A percentile compares a stretch with the other conserved stretches of the same genome.
phyloP scores from a whole-genome alignment of 2,888 invertebrate genomes.

The Smittia aterrima region DNA sequence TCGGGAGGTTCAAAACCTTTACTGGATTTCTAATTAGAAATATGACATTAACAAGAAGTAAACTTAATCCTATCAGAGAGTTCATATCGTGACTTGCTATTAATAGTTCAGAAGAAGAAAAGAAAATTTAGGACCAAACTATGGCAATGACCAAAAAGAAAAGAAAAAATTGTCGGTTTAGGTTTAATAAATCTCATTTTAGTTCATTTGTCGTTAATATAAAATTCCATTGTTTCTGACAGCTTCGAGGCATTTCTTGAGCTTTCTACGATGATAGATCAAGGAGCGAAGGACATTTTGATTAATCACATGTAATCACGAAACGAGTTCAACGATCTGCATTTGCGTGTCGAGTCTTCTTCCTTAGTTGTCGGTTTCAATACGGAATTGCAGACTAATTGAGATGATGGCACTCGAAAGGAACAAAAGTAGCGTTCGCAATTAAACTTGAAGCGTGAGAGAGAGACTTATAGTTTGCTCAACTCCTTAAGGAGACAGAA shows the following conservation, averaged over 20 bases:
- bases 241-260: neutral
- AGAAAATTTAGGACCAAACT: no score
- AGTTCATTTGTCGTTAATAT: neutral
- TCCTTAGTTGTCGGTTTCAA: no score
- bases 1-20: no score
- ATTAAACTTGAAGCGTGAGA: no score
- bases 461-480: no score
- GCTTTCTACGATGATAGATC: neutral
- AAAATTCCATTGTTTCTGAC: neutral
- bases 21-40: no score
- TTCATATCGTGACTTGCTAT: neutral
- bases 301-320: slow-evolving; percentile 11
- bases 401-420: neutral
- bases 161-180: neutral
- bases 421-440: no score
- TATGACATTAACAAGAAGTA: no score
- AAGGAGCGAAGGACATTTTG: slow-evolving; percentile 15
- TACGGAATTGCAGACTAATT: neutral
- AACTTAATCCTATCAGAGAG: no score
- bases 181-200: neutral
- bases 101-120: no score
- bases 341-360: neutral
- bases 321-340: neutral
- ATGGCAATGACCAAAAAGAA: no score
- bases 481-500: no score